Evolutionary conservation across 2,797 vertebrate species (phyloP).

Genomic region (Pantherophis vulpinus): DNA sequence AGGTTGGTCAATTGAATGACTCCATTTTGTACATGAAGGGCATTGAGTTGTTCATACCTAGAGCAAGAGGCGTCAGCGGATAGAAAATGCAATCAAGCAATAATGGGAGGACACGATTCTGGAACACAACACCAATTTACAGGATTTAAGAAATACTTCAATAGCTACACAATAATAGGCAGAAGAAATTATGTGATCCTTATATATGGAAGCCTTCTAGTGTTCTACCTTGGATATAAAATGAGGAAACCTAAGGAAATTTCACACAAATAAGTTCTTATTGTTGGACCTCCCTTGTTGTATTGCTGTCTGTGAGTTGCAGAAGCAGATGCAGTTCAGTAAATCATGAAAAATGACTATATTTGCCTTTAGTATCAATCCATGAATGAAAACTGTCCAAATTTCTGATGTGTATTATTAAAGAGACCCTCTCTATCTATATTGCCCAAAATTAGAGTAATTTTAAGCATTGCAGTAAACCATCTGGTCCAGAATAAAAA

Average conservation of each 20-base stretch:
- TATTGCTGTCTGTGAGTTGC: too few species aligned
- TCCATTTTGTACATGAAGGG: conserved; percentile 20
- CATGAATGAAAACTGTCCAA: too few species aligned
- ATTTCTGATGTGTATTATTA: too few species aligned
- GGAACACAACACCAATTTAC: conserved; percentile 89
- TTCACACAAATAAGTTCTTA: conserved; percentile 79
- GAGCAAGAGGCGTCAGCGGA: not conserved
- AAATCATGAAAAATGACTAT: too few species aligned
- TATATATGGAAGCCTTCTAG: conserved; percentile 82
- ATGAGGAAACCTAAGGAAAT: conserved; percentile 84
- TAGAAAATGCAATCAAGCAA: conserved; percentile 57
- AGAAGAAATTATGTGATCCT: conserved; percentile 94
- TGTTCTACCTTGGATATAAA: conserved; percentile 86
- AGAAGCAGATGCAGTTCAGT: too few species aligned
- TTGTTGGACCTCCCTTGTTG: too few species aligned
- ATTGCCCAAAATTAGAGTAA: too few species aligned
- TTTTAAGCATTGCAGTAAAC: too few species aligned
- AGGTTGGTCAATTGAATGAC: not conserved
- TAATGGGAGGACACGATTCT: conserved; percentile 89
- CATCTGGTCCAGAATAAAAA: too few species aligned
- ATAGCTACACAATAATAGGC: conserved; percentile 85
- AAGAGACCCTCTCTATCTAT: too few species aligned
- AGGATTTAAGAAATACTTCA: conserved; percentile 95
- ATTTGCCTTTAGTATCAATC: too few species aligned
- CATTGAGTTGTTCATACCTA: not conserved